A percentile compares a stretch with the other conserved stretches of the same genome.
Evolutionary conservation across 2,888 invertebrate genomes (phyloP).

Genomic region (Bombylius major): DNA sequence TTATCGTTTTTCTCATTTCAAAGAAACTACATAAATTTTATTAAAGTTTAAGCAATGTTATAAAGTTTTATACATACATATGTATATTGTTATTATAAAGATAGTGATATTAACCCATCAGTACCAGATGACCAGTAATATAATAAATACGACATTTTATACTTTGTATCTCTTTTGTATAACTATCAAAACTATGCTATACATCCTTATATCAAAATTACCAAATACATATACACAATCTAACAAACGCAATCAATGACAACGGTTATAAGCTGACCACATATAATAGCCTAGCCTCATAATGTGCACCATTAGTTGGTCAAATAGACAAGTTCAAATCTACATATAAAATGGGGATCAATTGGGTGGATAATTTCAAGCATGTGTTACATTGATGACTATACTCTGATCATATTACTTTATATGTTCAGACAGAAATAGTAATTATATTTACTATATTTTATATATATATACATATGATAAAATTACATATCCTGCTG

Average conservation of each 20-base stretch:
- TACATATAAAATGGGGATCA: neutral
- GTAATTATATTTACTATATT: too few relatives aligned
- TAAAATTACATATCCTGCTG: too few relatives aligned
- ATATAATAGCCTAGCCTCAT: too few relatives aligned
- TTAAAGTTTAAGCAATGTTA: too few relatives aligned
- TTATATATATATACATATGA: neutral
- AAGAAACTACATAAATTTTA: too few relatives aligned
- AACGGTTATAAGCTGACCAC: neutral
- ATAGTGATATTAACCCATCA: slow-evolving; percentile 8
- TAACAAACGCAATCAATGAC: neutral
- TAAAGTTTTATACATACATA: too few relatives aligned
- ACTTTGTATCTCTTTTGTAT: neutral
- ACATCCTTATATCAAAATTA: too few relatives aligned
- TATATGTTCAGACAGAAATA: too few relatives aligned
- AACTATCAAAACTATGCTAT: too few relatives aligned
- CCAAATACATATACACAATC: neutral
- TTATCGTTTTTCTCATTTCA: too few relatives aligned
- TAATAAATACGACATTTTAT: neutral
- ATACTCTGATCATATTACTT: neutral
- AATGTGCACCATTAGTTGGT: too few relatives aligned
- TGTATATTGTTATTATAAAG: neutral
- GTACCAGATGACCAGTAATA: slow-evolving; percentile 1
- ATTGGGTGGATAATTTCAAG: slow-evolving; percentile 4
- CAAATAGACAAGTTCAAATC: too few relatives aligned
- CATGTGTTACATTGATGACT: slow-evolving; percentile 6